A percentile compares a stretch with the other conserved stretches of the same genome.
phyloP scores from a whole-genome alignment of 2,113 vertebrate species.

The Pachycephala philippinensis region DNA sequence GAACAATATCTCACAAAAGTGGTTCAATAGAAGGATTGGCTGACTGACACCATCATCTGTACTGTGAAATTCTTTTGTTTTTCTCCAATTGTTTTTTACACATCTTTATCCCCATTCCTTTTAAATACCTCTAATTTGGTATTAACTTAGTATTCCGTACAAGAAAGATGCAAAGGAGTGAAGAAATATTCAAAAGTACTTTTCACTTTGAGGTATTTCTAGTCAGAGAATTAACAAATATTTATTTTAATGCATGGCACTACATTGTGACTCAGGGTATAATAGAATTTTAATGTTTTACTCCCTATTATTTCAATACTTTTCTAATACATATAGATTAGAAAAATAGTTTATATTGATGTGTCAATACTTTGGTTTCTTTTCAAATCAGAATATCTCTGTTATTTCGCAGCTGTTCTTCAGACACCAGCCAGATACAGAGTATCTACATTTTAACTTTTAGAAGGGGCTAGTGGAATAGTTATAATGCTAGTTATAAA shows the following conservation, averaged over 20 bases:
- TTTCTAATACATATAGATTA: not conserved
- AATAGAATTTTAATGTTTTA: not conserved
- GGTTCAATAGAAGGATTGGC: not conserved
- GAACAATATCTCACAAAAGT: not conserved
- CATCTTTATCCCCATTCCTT: not conserved
- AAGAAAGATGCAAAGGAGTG: not conserved
- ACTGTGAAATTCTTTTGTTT: not conserved
- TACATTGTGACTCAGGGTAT: not conserved
- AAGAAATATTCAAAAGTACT: not conserved
- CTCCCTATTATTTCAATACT: not conserved
- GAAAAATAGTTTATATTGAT: not conserved
- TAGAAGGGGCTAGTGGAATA: not conserved
- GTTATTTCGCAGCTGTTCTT: not conserved
- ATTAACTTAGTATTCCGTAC: not conserved
- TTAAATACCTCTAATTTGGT: not conserved
- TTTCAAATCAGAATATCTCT: not conserved
- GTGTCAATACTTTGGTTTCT: not conserved
- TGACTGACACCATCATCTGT: not conserved
- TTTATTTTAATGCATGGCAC: not conserved
- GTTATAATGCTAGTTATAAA: not conserved
- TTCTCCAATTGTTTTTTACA: not conserved
- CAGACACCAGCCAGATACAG: accelerated
- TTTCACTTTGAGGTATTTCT: not conserved
- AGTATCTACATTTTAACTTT: not conserved
- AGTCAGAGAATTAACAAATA: not conserved